Evolutionary conservation across 2,888 invertebrate species (phyloP).

Genomic region (Trypoxylon attenuatum): DNA sequence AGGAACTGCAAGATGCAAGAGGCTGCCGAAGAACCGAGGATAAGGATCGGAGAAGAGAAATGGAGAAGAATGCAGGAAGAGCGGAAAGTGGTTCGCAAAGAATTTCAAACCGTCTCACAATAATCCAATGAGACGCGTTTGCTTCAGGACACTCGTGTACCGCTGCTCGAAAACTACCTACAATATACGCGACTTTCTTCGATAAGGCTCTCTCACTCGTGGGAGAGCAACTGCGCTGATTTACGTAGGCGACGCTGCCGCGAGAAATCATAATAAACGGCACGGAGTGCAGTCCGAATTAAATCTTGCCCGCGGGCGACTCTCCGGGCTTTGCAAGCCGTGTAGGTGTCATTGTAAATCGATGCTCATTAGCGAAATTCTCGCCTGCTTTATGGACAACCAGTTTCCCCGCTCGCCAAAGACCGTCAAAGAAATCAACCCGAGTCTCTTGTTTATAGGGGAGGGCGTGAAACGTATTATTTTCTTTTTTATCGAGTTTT

Average conservation of each 20-base stretch:
- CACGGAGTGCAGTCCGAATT: conserved; percentile 1
- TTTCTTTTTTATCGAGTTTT: no score
- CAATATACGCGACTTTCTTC: conserved; percentile 31
- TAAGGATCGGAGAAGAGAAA: background rate
- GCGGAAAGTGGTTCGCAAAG: no score
- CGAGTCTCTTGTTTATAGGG: background rate
- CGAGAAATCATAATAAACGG: conserved; percentile 33
- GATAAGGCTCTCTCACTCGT: background rate
- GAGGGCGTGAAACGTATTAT: background rate
- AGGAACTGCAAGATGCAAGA: no score
- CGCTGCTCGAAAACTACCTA: no score
- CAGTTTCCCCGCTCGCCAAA: background rate
- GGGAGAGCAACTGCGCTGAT: background rate
- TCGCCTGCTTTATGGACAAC: background rate
- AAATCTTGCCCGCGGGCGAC: conserved; percentile 7
- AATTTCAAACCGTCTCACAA: no score
- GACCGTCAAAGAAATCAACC: no score
- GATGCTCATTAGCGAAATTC: conserved; percentile 7
- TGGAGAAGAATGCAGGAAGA: background rate
- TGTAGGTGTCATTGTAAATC: background rate
- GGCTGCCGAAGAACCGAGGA: no score
- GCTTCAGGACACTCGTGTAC: no score
- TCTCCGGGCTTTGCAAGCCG: background rate
- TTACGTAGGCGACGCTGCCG: conserved; percentile 20
- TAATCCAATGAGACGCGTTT: no score